Base-by-base conservation (phyloP, 1,140 invertebrate genomes). In the Acromyrmex heyeri region DNA sequence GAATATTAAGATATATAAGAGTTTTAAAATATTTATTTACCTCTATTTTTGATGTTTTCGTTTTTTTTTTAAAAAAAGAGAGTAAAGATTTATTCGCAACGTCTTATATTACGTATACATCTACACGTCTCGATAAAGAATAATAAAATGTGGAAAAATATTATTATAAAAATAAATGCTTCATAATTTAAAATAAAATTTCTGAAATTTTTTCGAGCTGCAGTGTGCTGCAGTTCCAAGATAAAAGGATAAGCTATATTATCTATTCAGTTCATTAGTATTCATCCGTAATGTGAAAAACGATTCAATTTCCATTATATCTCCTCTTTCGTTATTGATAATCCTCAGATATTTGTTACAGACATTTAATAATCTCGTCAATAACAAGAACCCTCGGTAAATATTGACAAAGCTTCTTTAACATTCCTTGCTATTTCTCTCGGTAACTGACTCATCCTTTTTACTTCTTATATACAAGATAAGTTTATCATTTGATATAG, bases 321-420 rank as follows among this genome's bases (percentile, higher is more conserved):
- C 48, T 67, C 7, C 21, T 21, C 27, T 27, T 30, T 18, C 38
- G 12, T 73, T 73, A 61, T 72, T 61, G 38, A 73, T 48, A 83
- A 83, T 73, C 38, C 55, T 70, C 27, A 48, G 38, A 24, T 75
- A 61, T 75, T 73, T 50, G 24, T 75, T 73, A 24, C 12, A 61
- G 67, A 73, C 67, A 10, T 83, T 62, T n/a, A 61, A 75, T 82
- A 83, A 83, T 83, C 38, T 75, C 69, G n/a, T 61, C 69, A 75
- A 83, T 75, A 75, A 62, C 27, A 62, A 59, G 38, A 83, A 75
- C 69, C 27, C 14, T 38, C 12, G n/a, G 24, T 27, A 83, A 75
- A 83, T 83, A 75, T 83, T 83, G 69, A 75, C 55, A 50, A 30
- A 73, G 69, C 53, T 83, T 83, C 57, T 75, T 83, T 30, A 83